A percentile compares a stretch with the other conserved stretches of the same genome.
Evolutionary conservation across 1,140 invertebrate species (phyloP).

Genomic region (Holotrichia oblita): DNA sequence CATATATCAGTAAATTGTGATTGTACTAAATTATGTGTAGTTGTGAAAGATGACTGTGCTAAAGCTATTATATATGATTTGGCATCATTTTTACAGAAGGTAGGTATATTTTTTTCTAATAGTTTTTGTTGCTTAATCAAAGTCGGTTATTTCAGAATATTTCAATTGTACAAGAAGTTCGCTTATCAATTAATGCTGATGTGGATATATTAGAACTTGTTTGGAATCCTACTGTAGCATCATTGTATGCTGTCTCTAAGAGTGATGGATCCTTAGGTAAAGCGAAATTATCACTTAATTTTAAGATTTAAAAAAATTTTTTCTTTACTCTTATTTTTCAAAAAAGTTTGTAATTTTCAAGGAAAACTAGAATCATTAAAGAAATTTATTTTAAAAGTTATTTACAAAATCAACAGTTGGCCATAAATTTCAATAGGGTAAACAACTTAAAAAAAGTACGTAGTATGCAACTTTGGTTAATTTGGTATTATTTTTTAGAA

Average conservation of each 20-base stretch:
- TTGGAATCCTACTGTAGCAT: conserved; percentile 69
- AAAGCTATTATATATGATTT: conserved; percentile 68
- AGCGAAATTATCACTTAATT: background rate
- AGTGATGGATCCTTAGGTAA: conserved; percentile 64
- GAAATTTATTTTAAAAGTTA: too few species aligned
- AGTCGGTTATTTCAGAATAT: conserved; percentile 55
- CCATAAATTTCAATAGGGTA: too few species aligned
- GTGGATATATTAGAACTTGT: conserved; percentile 60
- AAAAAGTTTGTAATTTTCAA: too few species aligned
- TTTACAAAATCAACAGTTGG: too few species aligned
- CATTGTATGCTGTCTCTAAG: conserved; percentile 65
- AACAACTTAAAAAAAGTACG: too few species aligned
- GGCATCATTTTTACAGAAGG: conserved; percentile 65
- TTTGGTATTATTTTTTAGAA: too few species aligned
- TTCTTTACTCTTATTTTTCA: too few species aligned
- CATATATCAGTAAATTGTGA: conserved; percentile 71
- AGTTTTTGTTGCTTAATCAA: too few species aligned
- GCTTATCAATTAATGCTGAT: conserved; percentile 61
- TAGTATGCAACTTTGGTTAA: too few species aligned
- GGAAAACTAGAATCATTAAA: too few species aligned
- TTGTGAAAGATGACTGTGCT: conserved; percentile 63
- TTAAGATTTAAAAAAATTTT: too few species aligned
- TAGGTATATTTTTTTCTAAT: conserved; percentile 48
- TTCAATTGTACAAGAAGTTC: conserved; percentile 59
- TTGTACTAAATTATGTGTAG: conserved; percentile 67